These are phyloP conservation scores for Criorhina ranunculi DNA, from an alignment of 2,888 invertebrate species.

Conservation along the genomic window DNA sequence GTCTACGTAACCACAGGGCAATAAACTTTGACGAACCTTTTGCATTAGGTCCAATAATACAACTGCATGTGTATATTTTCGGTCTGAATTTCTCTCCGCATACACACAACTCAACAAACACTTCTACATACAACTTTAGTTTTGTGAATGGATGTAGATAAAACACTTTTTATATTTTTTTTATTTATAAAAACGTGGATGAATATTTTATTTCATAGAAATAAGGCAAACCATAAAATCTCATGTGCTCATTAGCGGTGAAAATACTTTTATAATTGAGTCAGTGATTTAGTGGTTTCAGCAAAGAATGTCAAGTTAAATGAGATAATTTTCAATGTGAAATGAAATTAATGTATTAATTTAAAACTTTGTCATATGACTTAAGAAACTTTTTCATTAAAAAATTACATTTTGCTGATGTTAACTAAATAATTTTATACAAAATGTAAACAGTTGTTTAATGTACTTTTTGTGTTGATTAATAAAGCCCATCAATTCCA, in stretches of 20 bases:
- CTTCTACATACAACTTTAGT: constrained; percentile 2
- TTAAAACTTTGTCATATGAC: too few species aligned
- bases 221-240: constrained; percentile 34
- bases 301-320: too few species aligned
- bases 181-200: constrained; percentile 1
- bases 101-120: background rate
- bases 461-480: background rate
- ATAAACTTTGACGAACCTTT: constrained; percentile 57
- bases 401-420: too few species aligned
- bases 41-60: constrained; percentile 11
- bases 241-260: constrained; percentile 61
- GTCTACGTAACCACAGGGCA: constrained; percentile 41
- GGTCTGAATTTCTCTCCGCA: constrained; percentile 18
- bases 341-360: too few species aligned
- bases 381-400: too few species aligned
- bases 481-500: background rate
- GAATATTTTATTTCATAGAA: constrained; percentile 31
- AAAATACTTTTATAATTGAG: constrained; percentile 59
- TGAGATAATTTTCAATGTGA: too few species aligned
- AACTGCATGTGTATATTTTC: constrained; percentile 1
- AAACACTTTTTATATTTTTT: constrained; percentile 41
- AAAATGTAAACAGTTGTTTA: too few species aligned
- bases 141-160: constrained; percentile 21
- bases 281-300: constrained; percentile 22
- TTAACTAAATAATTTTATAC: too few species aligned